Evolutionary conservation across 2,113 vertebrate species (phyloP), one percentile per base, ranked within the genome.

Genomic region (Lathamus discolor): DNA sequence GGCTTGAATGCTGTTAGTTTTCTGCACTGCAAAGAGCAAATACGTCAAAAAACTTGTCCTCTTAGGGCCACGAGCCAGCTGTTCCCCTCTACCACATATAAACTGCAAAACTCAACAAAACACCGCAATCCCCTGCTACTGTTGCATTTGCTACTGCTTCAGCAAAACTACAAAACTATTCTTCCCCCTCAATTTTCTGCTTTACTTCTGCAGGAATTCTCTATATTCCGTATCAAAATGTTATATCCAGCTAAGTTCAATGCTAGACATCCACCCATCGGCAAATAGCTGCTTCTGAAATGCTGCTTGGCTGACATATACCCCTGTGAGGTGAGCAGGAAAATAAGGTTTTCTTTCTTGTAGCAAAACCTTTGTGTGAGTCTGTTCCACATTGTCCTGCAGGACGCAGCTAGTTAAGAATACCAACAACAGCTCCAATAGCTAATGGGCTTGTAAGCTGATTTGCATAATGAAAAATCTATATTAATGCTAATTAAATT

Each of bases 401-500:
- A 93, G 76, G 62, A 83, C 55, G 82, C n/a, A 78, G 11, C 14
- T 74, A 29, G 35, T 78, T 72, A 88, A 72, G 64, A 92, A 41
- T 35, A 74, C 28, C 43, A 82, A 62, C 18, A 57, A 49, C 22
- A 80, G 41, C 22, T 2, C 1, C 76, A 83, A 55, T 29, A 81
- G 69, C 76, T 94, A 75, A 79, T 73, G 52, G 62, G 73, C 41
- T 93, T 88, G 25, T 44, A 64, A 75, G 11, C 5, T 52, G 35
- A 81, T 90, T 78, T 90, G 31, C 66, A 75, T 88, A 92, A 90
- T 86, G 64, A 88, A 84, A 88, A 92, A 54, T 41, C 73, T 81
- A 10, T 66, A 73, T 72, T 41, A 72, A 64, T 57, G 6, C 43
- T 83, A 86, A 90, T 86, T 80, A 88, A 78, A 33, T 61, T 48